Evolutionary conservation across 1,140 invertebrate species (phyloP).

Genomic region (Caerostris extrusa): DNA sequence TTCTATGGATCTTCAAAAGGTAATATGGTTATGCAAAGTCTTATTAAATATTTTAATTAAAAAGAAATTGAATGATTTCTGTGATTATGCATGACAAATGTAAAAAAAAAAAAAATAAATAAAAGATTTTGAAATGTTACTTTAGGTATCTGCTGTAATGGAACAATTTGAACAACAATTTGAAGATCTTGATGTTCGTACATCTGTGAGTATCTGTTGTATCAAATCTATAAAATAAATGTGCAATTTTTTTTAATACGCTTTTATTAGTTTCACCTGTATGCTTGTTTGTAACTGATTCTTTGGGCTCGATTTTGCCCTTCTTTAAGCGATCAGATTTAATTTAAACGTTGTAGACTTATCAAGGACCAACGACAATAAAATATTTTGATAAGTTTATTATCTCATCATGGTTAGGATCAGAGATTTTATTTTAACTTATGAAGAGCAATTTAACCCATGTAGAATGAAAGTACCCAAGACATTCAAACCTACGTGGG

Average conservation of each 20-base stretch:
- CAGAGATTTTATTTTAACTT: too few relatives aligned
- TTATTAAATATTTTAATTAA: not conserved
- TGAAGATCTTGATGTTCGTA: slow-evolving; percentile 99
- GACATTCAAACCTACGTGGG: too few relatives aligned
- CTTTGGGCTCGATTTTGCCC: too few relatives aligned
- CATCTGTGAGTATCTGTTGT: slow-evolving; percentile 83
- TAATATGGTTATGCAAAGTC: not conserved
- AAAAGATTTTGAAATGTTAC: not conserved
- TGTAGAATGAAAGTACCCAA: too few relatives aligned
- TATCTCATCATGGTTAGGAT: too few relatives aligned
- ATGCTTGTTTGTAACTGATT: too few relatives aligned
- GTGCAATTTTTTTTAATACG: not conserved
- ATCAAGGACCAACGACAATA: too few relatives aligned
- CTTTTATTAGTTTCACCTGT: too few relatives aligned
- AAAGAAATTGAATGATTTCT: not conserved
- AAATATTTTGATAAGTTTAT: too few relatives aligned
- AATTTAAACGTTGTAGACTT: too few relatives aligned
- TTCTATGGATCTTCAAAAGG: slow-evolving; percentile 99
- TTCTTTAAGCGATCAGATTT: too few relatives aligned
- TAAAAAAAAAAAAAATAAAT: not conserved
- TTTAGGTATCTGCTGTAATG: slow-evolving; percentile 93
- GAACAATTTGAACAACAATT: slow-evolving; percentile 99
- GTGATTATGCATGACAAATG: not conserved
- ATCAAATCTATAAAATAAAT: not conserved
- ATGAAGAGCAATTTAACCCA: too few relatives aligned